These are phyloP conservation scores for Chionomys nivalis DNA, from an alignment of 2,113 vertebrate genomes.

Conservation along the genomic window DNA sequence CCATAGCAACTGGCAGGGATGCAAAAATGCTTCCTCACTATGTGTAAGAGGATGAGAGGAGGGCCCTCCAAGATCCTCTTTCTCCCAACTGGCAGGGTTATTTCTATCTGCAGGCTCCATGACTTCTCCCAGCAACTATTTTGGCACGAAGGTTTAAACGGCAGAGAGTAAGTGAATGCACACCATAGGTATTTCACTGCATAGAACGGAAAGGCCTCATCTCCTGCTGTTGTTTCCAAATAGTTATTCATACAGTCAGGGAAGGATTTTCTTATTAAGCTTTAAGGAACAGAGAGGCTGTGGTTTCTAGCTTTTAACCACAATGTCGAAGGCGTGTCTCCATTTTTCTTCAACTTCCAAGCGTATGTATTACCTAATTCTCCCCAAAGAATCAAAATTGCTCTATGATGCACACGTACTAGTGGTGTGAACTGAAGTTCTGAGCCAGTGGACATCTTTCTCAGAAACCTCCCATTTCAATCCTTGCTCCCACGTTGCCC, in stretches of 20 bases:
- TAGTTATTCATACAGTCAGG: slow-evolving; percentile 56
- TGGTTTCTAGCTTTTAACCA: slow-evolving; percentile 69
- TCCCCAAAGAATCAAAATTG: slow-evolving; percentile 69
- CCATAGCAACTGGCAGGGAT: slow-evolving; percentile 73
- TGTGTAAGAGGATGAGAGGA: slow-evolving; percentile 52
- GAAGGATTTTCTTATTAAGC: slow-evolving; percentile 59
- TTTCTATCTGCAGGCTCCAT: slow-evolving; percentile 39
- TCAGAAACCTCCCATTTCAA: slow-evolving; percentile 45
- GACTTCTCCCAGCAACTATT: slow-evolving; percentile 57
- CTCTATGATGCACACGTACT: slow-evolving; percentile 47
- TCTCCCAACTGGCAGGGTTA: slow-evolving; percentile 33
- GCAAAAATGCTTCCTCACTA: slow-evolving; percentile 61
- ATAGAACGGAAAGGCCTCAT: not conserved
- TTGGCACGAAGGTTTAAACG: slow-evolving; percentile 9
- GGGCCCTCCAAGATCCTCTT: slow-evolving; percentile 39
- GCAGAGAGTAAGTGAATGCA: not conserved
- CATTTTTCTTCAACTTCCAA: slow-evolving; percentile 70
- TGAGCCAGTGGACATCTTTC: slow-evolving; percentile 38
- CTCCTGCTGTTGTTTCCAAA: slow-evolving; percentile 19
- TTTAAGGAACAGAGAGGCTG: slow-evolving; percentile 58
- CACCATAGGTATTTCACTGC: not conserved
- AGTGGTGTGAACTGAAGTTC: slow-evolving; percentile 27
- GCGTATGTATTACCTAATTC: slow-evolving; percentile 60
- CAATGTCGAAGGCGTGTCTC: slow-evolving; percentile 63
- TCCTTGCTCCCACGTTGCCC: not conserved